Evolutionary conservation across 2,888 invertebrate genomes (phyloP).

Genomic region (Drosophila paranaensis): DNA sequence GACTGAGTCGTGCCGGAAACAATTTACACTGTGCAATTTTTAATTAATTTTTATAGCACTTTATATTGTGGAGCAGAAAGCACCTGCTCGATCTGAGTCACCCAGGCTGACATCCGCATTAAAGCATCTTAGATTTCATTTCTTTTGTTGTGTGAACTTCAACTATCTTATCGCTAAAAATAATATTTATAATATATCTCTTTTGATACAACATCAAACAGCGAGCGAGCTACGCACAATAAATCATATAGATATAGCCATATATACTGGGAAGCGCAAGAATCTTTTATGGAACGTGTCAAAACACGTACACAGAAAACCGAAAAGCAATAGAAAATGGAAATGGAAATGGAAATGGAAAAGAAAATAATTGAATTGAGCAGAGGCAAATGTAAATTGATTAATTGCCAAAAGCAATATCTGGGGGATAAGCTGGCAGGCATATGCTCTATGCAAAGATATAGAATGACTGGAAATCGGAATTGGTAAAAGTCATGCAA

Average conservation of each 20-base stretch:
- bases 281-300: constrained; percentile 58
- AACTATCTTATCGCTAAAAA: constrained; percentile 46
- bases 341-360: not conserved
- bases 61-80: not conserved
- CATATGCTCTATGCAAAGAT: constrained; percentile 10
- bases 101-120: constrained; percentile 26
- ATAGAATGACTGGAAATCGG: constrained; percentile 22
- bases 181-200: constrained; percentile 48
- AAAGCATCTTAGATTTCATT: not conserved
- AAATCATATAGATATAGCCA: constrained; percentile 59
- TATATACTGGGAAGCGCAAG: constrained; percentile 15
- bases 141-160: not conserved
- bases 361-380: constrained; percentile 9
- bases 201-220: constrained; percentile 69
- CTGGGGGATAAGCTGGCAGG: constrained; percentile 9
- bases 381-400: constrained; percentile 46
- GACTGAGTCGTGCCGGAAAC: constrained; percentile 9
- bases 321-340: too few species aligned
- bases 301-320: constrained; percentile 38
- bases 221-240: constrained; percentile 42
- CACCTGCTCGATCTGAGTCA: constrained; percentile 37
- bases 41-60: not conserved
- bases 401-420: constrained; percentile 39
- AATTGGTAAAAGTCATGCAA: constrained; percentile 49
- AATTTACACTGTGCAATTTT: constrained; percentile 24